Evolutionary conservation across 1,140 invertebrate genomes (phyloP).

Genomic region (Glossosoma conforme): DNA sequence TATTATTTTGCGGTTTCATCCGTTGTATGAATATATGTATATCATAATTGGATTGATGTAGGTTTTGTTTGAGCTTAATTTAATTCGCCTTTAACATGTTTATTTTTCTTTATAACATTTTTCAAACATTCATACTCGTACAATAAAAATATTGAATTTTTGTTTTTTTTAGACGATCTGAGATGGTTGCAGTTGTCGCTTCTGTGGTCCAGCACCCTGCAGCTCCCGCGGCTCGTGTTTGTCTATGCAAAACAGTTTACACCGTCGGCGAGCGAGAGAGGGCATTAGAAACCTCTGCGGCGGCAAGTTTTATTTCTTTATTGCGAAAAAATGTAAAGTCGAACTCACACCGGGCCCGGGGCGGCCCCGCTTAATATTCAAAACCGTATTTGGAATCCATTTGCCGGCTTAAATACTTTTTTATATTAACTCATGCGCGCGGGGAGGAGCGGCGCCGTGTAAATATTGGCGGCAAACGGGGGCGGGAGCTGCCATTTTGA

Average conservation of each 20-base stretch:
- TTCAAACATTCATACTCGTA: no score
- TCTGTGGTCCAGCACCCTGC: conserved; percentile 1
- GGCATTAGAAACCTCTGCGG: conserved; percentile 30
- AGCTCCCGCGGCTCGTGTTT: conserved; percentile 23
- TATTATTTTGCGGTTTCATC: no score
- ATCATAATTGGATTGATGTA: no score
- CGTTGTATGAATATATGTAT: no score
- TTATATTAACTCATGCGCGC: conserved; percentile 29
- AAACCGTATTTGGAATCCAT: conserved; percentile 30
- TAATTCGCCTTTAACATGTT: no score
- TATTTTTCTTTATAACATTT: no score
- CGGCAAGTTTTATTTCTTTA: conserved; percentile 32
- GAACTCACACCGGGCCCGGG: conserved; percentile 12
- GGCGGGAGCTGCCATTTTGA: conserved; percentile 15
- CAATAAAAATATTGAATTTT: no score
- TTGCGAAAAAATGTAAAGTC: conserved; percentile 32
- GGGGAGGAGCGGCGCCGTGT: conserved; percentile 13
- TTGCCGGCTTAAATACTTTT: conserved; percentile 30
- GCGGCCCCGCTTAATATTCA: conserved; percentile 25
- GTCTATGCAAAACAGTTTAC: conserved; percentile 31
- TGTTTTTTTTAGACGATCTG: no score
- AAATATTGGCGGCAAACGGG: conserved; percentile 24
- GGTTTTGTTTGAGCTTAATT: no score
- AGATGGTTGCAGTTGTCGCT: conserved; percentile 8
- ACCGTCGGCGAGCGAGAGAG: conserved; percentile 21